Evolutionary conservation across 2,113 vertebrate species (phyloP).

Genomic region (Aptenodytes forsteri): DNA sequence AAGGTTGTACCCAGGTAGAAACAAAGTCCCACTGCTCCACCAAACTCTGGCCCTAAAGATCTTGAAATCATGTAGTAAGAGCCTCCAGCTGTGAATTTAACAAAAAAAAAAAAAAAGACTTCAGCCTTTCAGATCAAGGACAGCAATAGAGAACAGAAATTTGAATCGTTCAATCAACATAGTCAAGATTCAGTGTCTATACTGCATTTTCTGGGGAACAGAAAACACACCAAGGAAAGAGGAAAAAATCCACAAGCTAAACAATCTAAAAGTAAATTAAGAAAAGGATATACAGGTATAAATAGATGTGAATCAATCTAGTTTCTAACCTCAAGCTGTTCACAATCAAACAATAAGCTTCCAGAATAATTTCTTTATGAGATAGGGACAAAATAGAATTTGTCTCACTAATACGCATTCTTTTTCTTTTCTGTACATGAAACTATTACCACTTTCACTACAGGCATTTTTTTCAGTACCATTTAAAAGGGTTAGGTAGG

Average conservation of each 20-base stretch:
- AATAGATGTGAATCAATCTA: not conserved
- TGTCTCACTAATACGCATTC: not conserved
- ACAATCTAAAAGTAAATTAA: not conserved
- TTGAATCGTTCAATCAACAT: not conserved
- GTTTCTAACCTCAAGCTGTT: not conserved
- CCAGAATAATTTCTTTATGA: not conserved
- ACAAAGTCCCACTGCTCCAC: slow-evolving; percentile 96
- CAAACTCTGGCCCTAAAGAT: slow-evolving; percentile 95
- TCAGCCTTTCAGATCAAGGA: not conserved
- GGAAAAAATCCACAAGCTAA: not conserved
- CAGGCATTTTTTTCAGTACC: not conserved
- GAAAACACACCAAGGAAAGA: not conserved
- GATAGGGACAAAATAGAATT: not conserved
- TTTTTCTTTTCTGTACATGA: not conserved
- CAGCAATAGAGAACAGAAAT: not conserved
- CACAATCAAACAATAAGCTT: not conserved
- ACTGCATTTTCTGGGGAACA: not conserved
- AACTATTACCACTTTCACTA: not conserved
- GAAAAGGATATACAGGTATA: not conserved
- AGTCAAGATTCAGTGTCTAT: not conserved
- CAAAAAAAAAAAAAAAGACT: not conserved
- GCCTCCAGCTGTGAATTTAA: slow-evolving; percentile 86
- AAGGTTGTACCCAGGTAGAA: slow-evolving; percentile 98
- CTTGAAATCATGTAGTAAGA: slow-evolving; percentile 99
- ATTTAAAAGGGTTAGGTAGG: not conserved